Base-by-base conservation (phyloP, 2,888 invertebrate genomes). In the Cecidostiba fungosa region DNA sequence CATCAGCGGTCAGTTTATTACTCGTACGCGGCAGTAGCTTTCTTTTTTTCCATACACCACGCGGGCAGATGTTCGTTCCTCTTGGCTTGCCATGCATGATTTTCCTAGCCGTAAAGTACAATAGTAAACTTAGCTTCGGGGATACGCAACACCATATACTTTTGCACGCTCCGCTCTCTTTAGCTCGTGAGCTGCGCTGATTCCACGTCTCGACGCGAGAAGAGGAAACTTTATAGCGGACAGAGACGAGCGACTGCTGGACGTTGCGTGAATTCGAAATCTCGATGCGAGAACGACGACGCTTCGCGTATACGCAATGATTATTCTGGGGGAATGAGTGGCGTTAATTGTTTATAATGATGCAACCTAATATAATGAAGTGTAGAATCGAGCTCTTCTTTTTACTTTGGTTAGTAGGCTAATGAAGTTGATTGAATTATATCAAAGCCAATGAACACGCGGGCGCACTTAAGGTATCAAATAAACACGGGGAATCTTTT, bases 41-140 rank as follows among this genome's bases (percentile, higher is more conserved):
- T 73, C 26, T 43, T 69, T 72, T 77, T 59, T 39, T 50, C 1
- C 50, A 39, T 12, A 47, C 47, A 16, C 23, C 54, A n/a, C 36
- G 14, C 70, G 3, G 10, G 79, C 84, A 84, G 74, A 76, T 84
- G 76, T 70, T 84, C 76, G 88, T 89, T 88, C 88, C 89, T 83
- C 89, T 89, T 89, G 89, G 89, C 82, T 83, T 89, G 77, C 89
- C 89, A 89, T 88, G 89, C 89, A 89, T 89, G 87, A 86, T 89
- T 88, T 89, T 88, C 76, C 88, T 88, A 87, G 87, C 69, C 83
- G 87, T 85, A 87, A 87, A 87, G 87, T 86, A 88, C 88, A 88
- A 89, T 88, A 88, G 88, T 85, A 81, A 87, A 84, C 81, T 85
- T 83, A 87, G 86, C 79, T 59, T 59, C 72, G 77, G n/a, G 23